These are phyloP conservation scores for Neoscelio sp. DNA, from an alignment of 2,888 invertebrate genomes.

Conservation along the genomic window DNA sequence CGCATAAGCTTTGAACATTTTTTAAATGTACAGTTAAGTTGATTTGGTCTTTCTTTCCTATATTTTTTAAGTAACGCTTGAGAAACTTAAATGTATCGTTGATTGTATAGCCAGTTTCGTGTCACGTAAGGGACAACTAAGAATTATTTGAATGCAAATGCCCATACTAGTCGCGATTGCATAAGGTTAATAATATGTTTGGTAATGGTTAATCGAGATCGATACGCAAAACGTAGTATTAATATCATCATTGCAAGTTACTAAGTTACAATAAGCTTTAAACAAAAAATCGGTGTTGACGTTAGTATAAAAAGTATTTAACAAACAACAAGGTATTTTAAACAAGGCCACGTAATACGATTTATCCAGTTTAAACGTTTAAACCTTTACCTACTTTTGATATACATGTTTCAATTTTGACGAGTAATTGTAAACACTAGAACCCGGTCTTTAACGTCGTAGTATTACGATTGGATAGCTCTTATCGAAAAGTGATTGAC, in stretches of 20 bases:
- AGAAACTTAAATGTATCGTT: conserved; percentile 45
- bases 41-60: conserved; percentile 6
- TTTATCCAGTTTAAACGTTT: conserved; percentile 57
- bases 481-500: conserved; percentile 32
- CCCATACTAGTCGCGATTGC: conserved; percentile 59
- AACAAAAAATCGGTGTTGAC: conserved; percentile 29
- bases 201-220: conserved; percentile 46
- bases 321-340: conserved; percentile 23
- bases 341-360: conserved; percentile 41
- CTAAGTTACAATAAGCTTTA: conserved; percentile 66
- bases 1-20: too few species aligned
- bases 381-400: conserved; percentile 57
- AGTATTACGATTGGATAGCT: conserved; percentile 22
- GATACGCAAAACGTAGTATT: conserved; percentile 48
- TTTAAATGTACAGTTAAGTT: too few species aligned
- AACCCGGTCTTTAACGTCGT: conserved; percentile 40
- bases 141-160: conserved; percentile 41
- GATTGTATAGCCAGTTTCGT: conserved; percentile 56
- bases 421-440: conserved; percentile 40
- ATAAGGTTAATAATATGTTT: conserved; percentile 54
- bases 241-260: conserved; percentile 58
- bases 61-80: conserved; percentile 46
- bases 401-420: conserved; percentile 55
- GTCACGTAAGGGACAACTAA: conserved; percentile 29
- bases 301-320: conserved; percentile 29